phyloP scores from a whole-genome alignment of 2,888 invertebrate genomes.

The Drosophila silvestris region DNA sequence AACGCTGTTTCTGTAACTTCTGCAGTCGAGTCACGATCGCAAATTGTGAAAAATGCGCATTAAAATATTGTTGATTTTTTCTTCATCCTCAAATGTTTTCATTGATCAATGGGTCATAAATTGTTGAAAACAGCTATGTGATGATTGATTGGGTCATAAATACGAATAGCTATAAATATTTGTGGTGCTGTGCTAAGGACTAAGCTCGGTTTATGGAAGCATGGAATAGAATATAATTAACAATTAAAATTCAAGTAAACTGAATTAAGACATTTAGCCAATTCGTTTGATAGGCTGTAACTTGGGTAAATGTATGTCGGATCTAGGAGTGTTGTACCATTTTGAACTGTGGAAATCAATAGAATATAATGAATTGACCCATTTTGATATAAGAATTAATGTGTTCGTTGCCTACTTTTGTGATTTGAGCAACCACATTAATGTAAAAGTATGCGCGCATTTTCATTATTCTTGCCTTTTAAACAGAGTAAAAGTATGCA shows the following conservation, averaged over 20 bases:
- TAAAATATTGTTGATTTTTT: slow-evolving; percentile 40
- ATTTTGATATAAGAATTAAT: not conserved
- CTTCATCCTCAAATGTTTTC: slow-evolving; percentile 33
- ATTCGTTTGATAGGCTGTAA: not conserved
- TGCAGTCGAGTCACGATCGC: slow-evolving; percentile 58
- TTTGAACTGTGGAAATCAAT: not conserved
- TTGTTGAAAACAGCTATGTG: slow-evolving; percentile 33
- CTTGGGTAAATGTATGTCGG: not conserved
- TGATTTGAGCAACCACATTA: not conserved
- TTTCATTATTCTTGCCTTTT: slow-evolving; percentile 4
- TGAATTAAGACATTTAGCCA: not conserved
- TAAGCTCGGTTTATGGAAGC: not conserved
- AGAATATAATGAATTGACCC: not conserved
- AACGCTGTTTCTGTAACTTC: slow-evolving; percentile 52
- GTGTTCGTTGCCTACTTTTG: not conserved
- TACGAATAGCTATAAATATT: not conserved
- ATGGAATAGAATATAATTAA: not conserved
- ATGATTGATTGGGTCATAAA: slow-evolving; percentile 9
- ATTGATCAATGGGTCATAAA: slow-evolving; percentile 31
- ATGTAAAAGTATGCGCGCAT: slow-evolving; percentile 6
- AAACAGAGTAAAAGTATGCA: slow-evolving; percentile 11
- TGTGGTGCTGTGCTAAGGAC: not conserved
- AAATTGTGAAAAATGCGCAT: slow-evolving; percentile 71
- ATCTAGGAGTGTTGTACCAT: not conserved
- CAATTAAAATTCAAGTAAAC: not conserved